These are phyloP conservation scores for Catalaphyllia jardinei DNA, from an alignment of 64 coral and sea anemone species.

Conservation along the genomic window DNA sequence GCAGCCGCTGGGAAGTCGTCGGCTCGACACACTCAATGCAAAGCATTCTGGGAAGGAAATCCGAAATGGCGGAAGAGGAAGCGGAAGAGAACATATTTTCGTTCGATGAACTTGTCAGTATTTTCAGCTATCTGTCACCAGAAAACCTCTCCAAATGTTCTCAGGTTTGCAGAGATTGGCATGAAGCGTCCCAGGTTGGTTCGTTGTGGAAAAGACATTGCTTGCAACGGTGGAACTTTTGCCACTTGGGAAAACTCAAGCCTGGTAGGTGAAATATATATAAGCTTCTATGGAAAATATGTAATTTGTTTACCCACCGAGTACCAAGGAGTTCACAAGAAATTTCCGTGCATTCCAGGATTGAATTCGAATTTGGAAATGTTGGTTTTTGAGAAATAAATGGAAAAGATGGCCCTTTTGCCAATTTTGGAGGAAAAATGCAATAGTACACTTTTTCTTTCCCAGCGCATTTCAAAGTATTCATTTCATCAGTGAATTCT, in stretches of 20 bases:
- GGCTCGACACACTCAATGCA: conserved; percentile 7
- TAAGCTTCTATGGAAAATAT: not conserved
- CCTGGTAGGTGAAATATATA: conserved; percentile 46
- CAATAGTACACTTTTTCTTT: too few species aligned
- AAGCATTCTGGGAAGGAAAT: conserved; percentile 6
- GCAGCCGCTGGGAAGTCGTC: not conserved
- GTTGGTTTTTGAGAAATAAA: too few species aligned
- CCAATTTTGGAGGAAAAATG: too few species aligned
- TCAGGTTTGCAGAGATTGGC: conserved; percentile 79
- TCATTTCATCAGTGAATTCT: too few species aligned
- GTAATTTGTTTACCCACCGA: not conserved
- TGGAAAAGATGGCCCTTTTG: too few species aligned
- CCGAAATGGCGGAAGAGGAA: conserved; percentile 53
- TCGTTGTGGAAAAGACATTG: conserved; percentile 90
- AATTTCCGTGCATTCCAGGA: too few species aligned
- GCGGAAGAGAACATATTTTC: not conserved
- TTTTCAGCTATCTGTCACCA: conserved; percentile 69
- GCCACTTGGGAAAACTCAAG: conserved; percentile 60
- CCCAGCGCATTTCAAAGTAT: too few species aligned
- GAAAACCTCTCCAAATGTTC: conserved; percentile 64
- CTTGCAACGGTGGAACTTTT: conserved; percentile 81
- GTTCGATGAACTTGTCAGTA: conserved; percentile 80
- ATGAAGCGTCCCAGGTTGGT: conserved; percentile 66
- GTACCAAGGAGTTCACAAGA: too few species aligned
- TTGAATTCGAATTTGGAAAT: too few species aligned